Conservation (phyloP, 2,888 invertebrate species). For the Mythimna pallens region DNA sequence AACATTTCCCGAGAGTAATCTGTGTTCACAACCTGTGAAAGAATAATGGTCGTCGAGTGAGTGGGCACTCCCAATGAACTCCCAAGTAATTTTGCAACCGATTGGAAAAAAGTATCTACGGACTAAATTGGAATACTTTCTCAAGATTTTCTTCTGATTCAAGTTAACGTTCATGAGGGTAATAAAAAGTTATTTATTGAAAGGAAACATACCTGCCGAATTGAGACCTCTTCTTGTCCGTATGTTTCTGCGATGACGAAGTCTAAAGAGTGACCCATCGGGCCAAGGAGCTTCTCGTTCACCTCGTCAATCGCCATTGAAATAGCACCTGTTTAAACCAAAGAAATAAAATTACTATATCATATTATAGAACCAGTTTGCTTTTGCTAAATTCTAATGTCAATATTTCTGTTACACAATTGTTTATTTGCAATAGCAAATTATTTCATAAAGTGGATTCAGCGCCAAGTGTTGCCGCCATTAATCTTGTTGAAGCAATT, state of each 20-base stretch:
- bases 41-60: conserved; percentile 76
- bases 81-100: conserved; percentile 76
- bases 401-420: conserved; percentile 44
- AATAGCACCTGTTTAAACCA: conserved; percentile 93
- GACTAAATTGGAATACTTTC: conserved; percentile 70
- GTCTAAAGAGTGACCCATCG: conserved; percentile 93
- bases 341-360: conserved; percentile 30
- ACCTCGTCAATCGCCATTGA: conserved; percentile 96
- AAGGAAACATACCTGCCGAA: conserved; percentile 90
- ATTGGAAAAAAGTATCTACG: conserved; percentile 73
- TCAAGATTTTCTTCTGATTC: conserved; percentile 60
- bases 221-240: conserved; percentile 96
- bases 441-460: conserved; percentile 65
- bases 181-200: conserved; percentile 56
- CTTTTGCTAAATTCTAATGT: conserved; percentile 15
- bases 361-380: conserved; percentile 18
- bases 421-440: conserved; percentile 54
- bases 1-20: conserved; percentile 69
- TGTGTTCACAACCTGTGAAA: conserved; percentile 77
- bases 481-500: conserved; percentile 70
- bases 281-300: conserved; percentile 91
- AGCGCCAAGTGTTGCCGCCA: conserved; percentile 71
- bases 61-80: conserved; percentile 69
- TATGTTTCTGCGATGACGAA: conserved; percentile 97
- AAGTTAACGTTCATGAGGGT: conserved; percentile 41